A percentile compares a stretch with the other conserved stretches of the same genome.
Evolutionary conservation across 1,140 invertebrate genomes (phyloP).

Genomic region (Lordiphosa stackelbergi): DNA sequence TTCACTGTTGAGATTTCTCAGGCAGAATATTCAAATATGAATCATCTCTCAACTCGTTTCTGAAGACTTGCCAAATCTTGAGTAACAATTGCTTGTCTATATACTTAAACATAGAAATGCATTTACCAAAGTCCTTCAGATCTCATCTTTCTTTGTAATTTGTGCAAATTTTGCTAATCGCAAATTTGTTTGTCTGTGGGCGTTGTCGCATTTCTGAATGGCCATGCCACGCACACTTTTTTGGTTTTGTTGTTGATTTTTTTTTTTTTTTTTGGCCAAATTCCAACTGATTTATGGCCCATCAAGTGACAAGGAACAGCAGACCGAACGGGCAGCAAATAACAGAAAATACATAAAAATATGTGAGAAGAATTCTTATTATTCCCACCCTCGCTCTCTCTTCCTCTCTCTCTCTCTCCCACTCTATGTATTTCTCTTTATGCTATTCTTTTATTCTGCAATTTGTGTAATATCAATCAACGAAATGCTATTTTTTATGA

Average conservation of each 20-base stretch:
- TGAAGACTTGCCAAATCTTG: no score
- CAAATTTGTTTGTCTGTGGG: neutral
- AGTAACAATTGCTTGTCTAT: no score
- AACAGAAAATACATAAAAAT: neutral
- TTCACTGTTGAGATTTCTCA: no score
- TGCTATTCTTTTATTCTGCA: neutral
- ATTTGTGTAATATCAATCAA: slow-evolving; percentile 7
- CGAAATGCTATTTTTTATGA: neutral
- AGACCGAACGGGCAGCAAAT: slow-evolving; percentile 2
- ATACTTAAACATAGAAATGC: no score
- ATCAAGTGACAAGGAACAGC: slow-evolving; percentile 9
- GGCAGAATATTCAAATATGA: no score
- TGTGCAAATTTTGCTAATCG: no score
- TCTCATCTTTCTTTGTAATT: no score
- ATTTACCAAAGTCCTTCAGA: no score
- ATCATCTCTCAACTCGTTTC: no score
- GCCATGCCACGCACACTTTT: slow-evolving; percentile 32
- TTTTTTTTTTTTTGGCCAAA: slow-evolving; percentile 13
- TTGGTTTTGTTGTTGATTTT: slow-evolving; percentile 17
- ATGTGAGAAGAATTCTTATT: neutral
- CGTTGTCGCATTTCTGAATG: slow-evolving; percentile 4
- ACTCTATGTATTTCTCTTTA: slow-evolving; percentile 11
- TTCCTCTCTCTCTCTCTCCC: neutral
- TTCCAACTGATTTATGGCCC: slow-evolving; percentile 59
- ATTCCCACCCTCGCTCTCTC: slow-evolving; percentile 7